phyloP scores from a whole-genome alignment of 2,113 vertebrate species.

The Chloebia gouldiae region DNA sequence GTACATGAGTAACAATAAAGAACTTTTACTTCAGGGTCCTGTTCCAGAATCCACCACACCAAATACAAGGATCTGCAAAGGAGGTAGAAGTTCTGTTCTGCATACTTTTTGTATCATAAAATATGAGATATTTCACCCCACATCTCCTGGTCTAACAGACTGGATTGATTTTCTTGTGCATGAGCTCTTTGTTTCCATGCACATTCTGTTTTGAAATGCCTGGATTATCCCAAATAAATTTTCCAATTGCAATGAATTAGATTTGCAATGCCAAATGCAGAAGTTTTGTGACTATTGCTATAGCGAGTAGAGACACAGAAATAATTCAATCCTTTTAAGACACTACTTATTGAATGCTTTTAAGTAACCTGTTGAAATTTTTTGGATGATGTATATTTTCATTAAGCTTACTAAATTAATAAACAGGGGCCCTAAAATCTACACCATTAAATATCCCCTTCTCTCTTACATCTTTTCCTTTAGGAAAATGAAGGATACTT shows the following conservation, averaged over 20 bases:
- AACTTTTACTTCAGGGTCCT: neutral
- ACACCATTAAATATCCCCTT: neutral
- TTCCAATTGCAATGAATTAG: neutral
- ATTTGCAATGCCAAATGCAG: neutral
- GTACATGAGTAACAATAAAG: neutral
- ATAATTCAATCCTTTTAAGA: neutral
- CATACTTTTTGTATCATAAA: neutral
- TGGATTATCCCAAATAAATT: neutral
- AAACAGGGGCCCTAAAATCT: neutral
- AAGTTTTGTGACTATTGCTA: neutral
- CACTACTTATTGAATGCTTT: neutral
- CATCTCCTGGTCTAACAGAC: neutral
- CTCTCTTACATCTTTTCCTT: neutral
- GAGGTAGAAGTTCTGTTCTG: neutral
- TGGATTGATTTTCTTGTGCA: neutral
- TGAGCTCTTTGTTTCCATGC: neutral
- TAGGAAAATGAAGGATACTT: neutral
- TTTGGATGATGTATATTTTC: neutral
- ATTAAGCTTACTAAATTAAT: neutral
- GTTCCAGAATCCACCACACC: neutral
- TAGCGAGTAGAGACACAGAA: fast-evolving
- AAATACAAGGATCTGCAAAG: neutral
- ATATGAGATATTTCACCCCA: neutral
- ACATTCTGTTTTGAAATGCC: neutral
- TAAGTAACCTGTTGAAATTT: neutral